These are phyloP conservation scores for Cephalopterus ornatus DNA, from an alignment of 2,113 vertebrate genomes.

Conservation along the genomic window DNA sequence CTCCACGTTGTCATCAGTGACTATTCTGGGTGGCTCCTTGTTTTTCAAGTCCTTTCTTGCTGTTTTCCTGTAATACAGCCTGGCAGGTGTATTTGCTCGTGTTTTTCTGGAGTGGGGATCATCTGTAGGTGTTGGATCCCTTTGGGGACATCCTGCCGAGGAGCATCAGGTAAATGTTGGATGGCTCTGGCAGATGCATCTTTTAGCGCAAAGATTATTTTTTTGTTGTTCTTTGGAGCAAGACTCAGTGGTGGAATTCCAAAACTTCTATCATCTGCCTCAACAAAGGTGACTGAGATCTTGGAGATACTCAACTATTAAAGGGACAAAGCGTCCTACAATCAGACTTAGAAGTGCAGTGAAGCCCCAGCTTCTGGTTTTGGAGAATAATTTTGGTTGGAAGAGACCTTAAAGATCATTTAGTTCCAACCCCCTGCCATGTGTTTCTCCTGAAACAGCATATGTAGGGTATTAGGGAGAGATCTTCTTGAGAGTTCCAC, in stretches of 20 bases:
- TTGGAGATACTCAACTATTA: fast-evolving
- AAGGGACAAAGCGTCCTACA: neutral
- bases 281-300: neutral
- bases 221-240: neutral
- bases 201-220: neutral
- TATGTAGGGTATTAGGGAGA: neutral
- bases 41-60: neutral
- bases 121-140: neutral
- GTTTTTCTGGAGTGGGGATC: neutral
- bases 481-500: neutral
- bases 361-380: neutral
- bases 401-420: neutral
- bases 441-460: neutral
- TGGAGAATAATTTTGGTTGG: neutral
- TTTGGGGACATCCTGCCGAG: neutral
- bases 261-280: neutral
- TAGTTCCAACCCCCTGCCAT: neutral
- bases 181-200: neutral
- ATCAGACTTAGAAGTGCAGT: neutral
- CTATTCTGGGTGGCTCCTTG: slow-evolving; percentile 46
- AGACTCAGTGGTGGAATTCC: neutral
- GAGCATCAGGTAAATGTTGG: neutral
- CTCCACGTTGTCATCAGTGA: neutral
- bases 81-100: neutral
- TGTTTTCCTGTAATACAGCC: neutral